Evolutionary conservation across 1,140 invertebrate species (phyloP), one percentile per base, ranked within the genome.

Genomic region (Holotrichia oblita): DNA sequence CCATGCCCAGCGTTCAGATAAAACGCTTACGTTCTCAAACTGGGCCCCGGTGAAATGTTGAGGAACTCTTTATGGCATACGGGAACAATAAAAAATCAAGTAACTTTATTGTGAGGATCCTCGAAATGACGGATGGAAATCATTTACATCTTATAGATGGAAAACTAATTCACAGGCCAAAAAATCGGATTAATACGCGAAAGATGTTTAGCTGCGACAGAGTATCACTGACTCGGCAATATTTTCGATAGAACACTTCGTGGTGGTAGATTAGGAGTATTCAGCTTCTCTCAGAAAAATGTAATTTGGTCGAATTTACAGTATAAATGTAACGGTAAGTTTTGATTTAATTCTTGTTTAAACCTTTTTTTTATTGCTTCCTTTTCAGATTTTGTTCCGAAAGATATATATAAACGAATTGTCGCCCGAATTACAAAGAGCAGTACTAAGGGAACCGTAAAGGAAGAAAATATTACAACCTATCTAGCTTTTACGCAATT

Each of bases 241-340:
- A 90, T 98, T 2, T 98, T 94, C 85, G 97, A 99, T 86, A 92
- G 90, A 24, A 96, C 95, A 0, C 88, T 98, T 0, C 94, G 94
- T 83, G 98, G 97, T 22, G 97, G 97, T 17, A 89, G 95, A 12
- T 88, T 99, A 0, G 97, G 97, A 2, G 97, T 99, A 0, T 98
- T 98, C 88, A 98, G 96, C 82, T 99, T 99, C 90, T 99, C 97
- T 0, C 97, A 99, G 86, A 95, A 98, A 87, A 96, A 94, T 92
- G 96, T 99, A 82, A 98, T 98, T 85, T 99, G 97, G 97, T 98
- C 97, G 7, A 95, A 99, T 89, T 90, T 99, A 69, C 93, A 96
- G 7, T 99, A 98, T 86, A 91, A 94, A 83, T 99, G 97, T 87
- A 97, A 97, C 88, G 96, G 97, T 98, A 87, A 91, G 88, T 86